Conservation (phyloP, 2,888 invertebrate genomes). For the Hedychridium roseum region DNA sequence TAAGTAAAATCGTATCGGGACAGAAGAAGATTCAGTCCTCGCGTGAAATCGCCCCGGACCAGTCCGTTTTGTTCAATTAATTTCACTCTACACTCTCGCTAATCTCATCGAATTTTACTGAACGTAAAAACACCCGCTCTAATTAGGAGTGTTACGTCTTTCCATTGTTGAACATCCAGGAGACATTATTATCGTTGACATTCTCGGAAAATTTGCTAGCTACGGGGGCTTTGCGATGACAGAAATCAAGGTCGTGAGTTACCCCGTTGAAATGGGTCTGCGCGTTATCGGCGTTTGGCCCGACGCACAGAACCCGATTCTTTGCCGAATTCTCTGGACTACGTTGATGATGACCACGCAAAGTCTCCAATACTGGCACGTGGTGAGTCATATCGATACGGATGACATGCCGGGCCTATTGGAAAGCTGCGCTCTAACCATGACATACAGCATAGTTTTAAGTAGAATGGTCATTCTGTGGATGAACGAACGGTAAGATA, state of each 20-base stretch:
- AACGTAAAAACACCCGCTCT: too few species aligned
- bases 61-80: too few species aligned
- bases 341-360: not conserved
- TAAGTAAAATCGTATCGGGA: too few species aligned
- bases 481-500: conserved; percentile 18
- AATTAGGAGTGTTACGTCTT: too few species aligned
- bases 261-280: conserved; percentile 16
- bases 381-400: conserved; percentile 2
- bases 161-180: not conserved
- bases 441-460: conserved; percentile 9
- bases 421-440: conserved; percentile 16
- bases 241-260: conserved; percentile 5
- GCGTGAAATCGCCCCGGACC: too few species aligned
- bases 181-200: too few species aligned
- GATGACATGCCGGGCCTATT: conserved; percentile 10
- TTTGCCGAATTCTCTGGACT: conserved; percentile 8
- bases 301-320: not conserved
- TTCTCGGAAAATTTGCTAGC: conserved; percentile 10
- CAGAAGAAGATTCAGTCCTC: too few species aligned
- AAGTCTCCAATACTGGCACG: conserved; percentile 13
- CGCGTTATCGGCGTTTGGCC: conserved; percentile 18
- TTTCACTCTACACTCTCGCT: too few species aligned
- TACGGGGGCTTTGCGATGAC: conserved; percentile 3
- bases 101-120: too few species aligned
- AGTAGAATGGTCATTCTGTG: conserved; percentile 16